A percentile compares a stretch with the other conserved stretches of the same genome.
phyloP scores from a whole-genome alignment of 2,888 invertebrate species.

The Andricus curvator region DNA sequence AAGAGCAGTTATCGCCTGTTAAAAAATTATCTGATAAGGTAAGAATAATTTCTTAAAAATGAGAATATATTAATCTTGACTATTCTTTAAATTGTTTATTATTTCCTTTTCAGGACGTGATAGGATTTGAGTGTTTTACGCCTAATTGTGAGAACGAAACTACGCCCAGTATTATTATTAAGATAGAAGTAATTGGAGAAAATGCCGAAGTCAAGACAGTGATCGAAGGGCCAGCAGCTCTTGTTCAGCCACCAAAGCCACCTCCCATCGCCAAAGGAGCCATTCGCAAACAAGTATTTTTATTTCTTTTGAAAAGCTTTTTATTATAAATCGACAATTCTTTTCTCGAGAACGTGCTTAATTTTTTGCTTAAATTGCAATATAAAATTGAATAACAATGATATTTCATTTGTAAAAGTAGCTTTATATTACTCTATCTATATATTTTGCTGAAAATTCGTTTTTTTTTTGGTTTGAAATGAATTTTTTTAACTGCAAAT shows the following conservation, averaged over 20 bases:
- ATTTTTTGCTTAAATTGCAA: too few species aligned
- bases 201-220: constrained; percentile 56
- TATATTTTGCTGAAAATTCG: too few species aligned
- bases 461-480: too few species aligned
- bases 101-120: constrained; percentile 55
- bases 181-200: constrained; percentile 60
- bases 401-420: too few species aligned
- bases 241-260: constrained; percentile 23
- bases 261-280: constrained; percentile 58
- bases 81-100: constrained; percentile 19
- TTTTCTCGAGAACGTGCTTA: too few species aligned
- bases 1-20: constrained; percentile 57
- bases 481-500: too few species aligned
- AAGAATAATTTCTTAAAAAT: constrained; percentile 33
- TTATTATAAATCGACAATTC: too few species aligned
- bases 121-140: constrained; percentile 61
- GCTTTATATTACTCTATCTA: too few species aligned
- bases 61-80: not conserved
- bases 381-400: too few species aligned
- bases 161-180: constrained; percentile 51
- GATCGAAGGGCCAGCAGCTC: constrained; percentile 49
- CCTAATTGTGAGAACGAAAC: constrained; percentile 60
- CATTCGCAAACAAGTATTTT: constrained; percentile 59
- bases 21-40: constrained; percentile 65
- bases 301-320: not conserved